Percentiles rank a stretch among this genome's conserved stretches.
These are phyloP conservation scores for Miichthys miiuy DNA, from an alignment of 2,797 vertebrate genomes.

Conservation along the genomic window DNA sequence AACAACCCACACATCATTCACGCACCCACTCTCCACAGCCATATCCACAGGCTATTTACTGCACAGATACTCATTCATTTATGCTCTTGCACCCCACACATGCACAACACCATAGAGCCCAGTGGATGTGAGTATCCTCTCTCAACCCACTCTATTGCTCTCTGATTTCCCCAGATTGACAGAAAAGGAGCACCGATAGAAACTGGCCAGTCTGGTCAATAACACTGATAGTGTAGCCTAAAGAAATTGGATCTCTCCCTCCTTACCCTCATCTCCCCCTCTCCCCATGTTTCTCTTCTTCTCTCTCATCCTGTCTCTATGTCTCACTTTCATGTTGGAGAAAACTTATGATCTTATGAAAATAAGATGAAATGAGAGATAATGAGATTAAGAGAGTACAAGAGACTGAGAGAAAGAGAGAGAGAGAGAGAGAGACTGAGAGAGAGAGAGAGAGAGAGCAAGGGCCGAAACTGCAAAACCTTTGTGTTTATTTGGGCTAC, in stretches of 20 bases:
- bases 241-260: slow-evolving; percentile 78
- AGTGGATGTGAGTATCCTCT: slow-evolving; percentile 49
- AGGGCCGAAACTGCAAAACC: slow-evolving; percentile 23
- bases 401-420: slow-evolving; percentile 2
- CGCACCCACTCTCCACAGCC: slow-evolving; percentile 61
- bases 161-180: slow-evolving; percentile 85
- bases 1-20: slow-evolving; percentile 75
- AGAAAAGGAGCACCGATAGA: slow-evolving; percentile 80
- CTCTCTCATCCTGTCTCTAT: slow-evolving; percentile 35
- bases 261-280: slow-evolving; percentile 18
- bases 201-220: slow-evolving; percentile 79
- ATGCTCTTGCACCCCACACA: slow-evolving; percentile 48
- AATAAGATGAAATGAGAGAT: slow-evolving; percentile 33
- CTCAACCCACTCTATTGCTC: slow-evolving; percentile 73
- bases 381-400: slow-evolving; percentile 26
- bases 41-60: slow-evolving; percentile 76
- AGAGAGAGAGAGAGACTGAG: slow-evolving; percentile 12
- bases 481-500: slow-evolving; percentile 20
- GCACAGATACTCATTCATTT: slow-evolving; percentile 75
- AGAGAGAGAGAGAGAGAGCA: slow-evolving; percentile 1
- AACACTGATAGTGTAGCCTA: slow-evolving; percentile 73
- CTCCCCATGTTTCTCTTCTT: slow-evolving; percentile 8
- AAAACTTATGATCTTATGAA: slow-evolving; percentile 38
- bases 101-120: slow-evolving; percentile 29
- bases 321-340: slow-evolving; percentile 31